A percentile compares a stretch with the other conserved stretches of the same genome.
Evolutionary conservation across 2,113 vertebrate species (phyloP).

Genomic region (Danionella cerebrum): DNA sequence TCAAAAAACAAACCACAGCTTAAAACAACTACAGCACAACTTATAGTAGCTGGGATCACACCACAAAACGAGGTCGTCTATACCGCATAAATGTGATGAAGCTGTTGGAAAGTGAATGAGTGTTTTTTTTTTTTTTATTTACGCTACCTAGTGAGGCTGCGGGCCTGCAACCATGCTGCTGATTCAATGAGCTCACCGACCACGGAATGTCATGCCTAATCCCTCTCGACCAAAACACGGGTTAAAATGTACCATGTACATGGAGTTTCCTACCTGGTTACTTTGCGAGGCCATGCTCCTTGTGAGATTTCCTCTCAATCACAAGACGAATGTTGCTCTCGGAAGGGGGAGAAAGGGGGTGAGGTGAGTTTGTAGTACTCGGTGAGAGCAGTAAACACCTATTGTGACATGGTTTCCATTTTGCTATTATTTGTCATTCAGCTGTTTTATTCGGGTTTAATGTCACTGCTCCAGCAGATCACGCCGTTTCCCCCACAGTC

Average conservation of each 20-base stretch:
- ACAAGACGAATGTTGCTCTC: slow-evolving; percentile 54
- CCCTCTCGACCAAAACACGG: too few relatives aligned
- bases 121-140: not conserved
- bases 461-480: slow-evolving; percentile 57
- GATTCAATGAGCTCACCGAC: slow-evolving; percentile 2
- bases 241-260: too few relatives aligned
- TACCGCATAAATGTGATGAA: not conserved
- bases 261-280: slow-evolving; percentile 66
- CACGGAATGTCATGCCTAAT: not conserved
- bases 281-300: slow-evolving; percentile 74
- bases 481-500: slow-evolving; percentile 59
- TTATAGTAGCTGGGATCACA: not conserved
- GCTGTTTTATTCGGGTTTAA: slow-evolving; percentile 41
- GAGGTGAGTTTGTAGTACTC: slow-evolving; percentile 40
- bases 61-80: too few relatives aligned
- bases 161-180: slow-evolving; percentile 14
- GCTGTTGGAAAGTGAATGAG: not conserved
- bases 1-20: not conserved
- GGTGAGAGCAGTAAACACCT: slow-evolving; percentile 46
- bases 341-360: slow-evolving; percentile 47
- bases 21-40: not conserved
- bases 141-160: not conserved
- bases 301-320: slow-evolving; percentile 56
- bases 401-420: slow-evolving; percentile 55
- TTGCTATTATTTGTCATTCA: slow-evolving; percentile 45